A percentile compares a stretch with the other conserved stretches of the same genome.
Conservation (phyloP, 2,113 vertebrate genomes). For the Manacus vitellinus region DNA sequence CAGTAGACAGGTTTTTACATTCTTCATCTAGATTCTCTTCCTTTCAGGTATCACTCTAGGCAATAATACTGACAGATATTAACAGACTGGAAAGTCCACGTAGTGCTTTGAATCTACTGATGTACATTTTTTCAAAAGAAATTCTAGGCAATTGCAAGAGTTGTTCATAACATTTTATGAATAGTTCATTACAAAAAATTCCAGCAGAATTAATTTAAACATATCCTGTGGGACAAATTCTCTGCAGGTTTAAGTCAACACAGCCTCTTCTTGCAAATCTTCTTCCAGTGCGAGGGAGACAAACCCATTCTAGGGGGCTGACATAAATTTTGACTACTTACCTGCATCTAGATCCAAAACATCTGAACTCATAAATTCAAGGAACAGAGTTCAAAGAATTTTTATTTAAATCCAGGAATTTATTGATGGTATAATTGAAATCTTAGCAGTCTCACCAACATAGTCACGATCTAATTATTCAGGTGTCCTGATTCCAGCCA, state of each 20-base stretch:
- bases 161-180: conserved; percentile 6
- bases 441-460: background rate
- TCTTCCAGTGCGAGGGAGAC: background rate
- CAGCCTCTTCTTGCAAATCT: background rate
- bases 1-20: background rate
- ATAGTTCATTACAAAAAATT: conserved; percentile 2
- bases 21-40: background rate
- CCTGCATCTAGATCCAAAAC: background rate
- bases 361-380: background rate
- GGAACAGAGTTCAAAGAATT: background rate
- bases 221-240: background rate
- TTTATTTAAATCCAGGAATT: background rate
- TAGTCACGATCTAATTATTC: background rate
- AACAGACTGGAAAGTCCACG: background rate
- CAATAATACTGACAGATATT: background rate
- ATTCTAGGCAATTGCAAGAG: background rate
- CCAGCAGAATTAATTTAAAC: conserved; percentile 16
- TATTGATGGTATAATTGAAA: background rate
- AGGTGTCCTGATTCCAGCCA: background rate
- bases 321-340: background rate
- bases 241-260: background rate
- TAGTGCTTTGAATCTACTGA: background rate
- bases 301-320: background rate
- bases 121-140: background rate
- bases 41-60: background rate